Evolutionary conservation across 92 coral and sea anemone species (phyloP).

Genomic region (Porites cylindrica): DNA sequence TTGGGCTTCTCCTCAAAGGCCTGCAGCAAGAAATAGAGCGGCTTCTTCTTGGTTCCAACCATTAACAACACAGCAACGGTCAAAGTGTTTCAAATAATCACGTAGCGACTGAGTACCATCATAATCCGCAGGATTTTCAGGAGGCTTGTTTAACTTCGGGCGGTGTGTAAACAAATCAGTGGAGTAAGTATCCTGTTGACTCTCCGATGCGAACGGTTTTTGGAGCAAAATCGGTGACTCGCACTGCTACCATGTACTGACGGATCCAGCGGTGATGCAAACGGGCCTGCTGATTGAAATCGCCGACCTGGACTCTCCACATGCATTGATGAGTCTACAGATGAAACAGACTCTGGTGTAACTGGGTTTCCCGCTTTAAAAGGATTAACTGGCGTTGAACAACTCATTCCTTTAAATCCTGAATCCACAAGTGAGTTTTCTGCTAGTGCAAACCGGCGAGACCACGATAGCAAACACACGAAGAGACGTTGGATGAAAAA

Average conservation of each 20-base stretch:
- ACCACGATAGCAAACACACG: too few species aligned
- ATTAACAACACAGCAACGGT: too few species aligned
- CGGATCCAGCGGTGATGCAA: neutral
- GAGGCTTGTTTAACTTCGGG: slow-evolving; percentile 29
- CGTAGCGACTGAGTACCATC: slow-evolving; percentile 20
- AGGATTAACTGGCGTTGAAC: slow-evolving; percentile 8
- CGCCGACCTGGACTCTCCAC: neutral
- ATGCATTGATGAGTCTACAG: neutral
- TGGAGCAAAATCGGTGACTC: slow-evolving; percentile 7
- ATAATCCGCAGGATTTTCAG: neutral
- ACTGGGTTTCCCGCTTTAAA: slow-evolving; percentile 15
- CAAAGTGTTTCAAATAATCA: neutral
- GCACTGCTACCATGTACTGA: neutral
- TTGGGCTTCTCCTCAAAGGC: too few species aligned
- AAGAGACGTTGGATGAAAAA: too few species aligned
- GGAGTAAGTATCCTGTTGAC: neutral
- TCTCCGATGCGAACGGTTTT: slow-evolving; percentile 9
- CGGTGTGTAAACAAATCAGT: slow-evolving; percentile 16
- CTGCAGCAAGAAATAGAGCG: too few species aligned
- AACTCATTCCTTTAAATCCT: too few species aligned
- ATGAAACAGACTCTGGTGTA: slow-evolving; percentile 5
- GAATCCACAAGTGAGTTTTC: too few species aligned
- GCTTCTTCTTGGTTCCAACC: too few species aligned
- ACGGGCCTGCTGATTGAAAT: too few species aligned
- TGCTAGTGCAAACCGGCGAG: too few species aligned